These are phyloP conservation scores for Xestia c-nigrum DNA, from an alignment of 2,888 invertebrate species.

Conservation along the genomic window DNA sequence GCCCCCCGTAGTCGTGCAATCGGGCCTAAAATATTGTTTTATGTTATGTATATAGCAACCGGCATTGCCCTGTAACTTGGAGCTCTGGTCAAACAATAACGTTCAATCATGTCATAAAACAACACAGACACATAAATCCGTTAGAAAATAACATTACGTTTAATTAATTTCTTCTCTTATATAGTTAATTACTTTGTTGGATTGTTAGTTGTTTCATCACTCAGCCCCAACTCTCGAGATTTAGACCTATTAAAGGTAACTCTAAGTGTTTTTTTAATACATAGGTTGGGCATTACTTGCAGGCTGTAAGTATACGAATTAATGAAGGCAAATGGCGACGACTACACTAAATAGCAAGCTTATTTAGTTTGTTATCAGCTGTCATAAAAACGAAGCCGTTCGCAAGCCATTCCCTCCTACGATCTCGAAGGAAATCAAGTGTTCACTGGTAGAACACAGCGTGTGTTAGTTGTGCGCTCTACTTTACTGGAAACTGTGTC, in stretches of 20 bases:
- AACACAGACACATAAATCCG: slow-evolving; percentile 40
- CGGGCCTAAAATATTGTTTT: slow-evolving; percentile 14
- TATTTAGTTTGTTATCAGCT: slow-evolving; percentile 63
- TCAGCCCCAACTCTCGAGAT: not conserved
- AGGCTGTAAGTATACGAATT: slow-evolving; percentile 16
- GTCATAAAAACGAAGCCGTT: slow-evolving; percentile 75
- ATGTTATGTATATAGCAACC: slow-evolving; percentile 27
- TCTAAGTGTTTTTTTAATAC: slow-evolving; percentile 14
- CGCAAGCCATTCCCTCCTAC: slow-evolving; percentile 59
- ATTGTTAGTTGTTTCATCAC: slow-evolving; percentile 14
- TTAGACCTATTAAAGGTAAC: not conserved
- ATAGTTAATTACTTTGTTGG: slow-evolving; percentile 21
- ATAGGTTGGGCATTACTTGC: slow-evolving; percentile 19
- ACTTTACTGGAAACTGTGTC: slow-evolving; percentile 53
- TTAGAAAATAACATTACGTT: slow-evolving; percentile 33
- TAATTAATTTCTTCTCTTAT: slow-evolving; percentile 31
- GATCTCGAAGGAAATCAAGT: slow-evolving; percentile 44
- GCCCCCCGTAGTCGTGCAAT: not conserved
- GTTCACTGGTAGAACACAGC: slow-evolving; percentile 34
- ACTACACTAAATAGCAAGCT: slow-evolving; percentile 34
- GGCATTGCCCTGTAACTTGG: slow-evolving; percentile 11
- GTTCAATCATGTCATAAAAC: slow-evolving; percentile 36
- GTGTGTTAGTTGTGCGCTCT: slow-evolving; percentile 44
- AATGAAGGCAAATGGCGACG: slow-evolving; percentile 38
- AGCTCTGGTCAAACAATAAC: slow-evolving; percentile 32